Percentiles rank a stretch among this genome's conserved stretches.
These are phyloP conservation scores for Ptychoptera contaminata DNA, from an alignment of 2,888 invertebrate species.

Conservation along the genomic window DNA sequence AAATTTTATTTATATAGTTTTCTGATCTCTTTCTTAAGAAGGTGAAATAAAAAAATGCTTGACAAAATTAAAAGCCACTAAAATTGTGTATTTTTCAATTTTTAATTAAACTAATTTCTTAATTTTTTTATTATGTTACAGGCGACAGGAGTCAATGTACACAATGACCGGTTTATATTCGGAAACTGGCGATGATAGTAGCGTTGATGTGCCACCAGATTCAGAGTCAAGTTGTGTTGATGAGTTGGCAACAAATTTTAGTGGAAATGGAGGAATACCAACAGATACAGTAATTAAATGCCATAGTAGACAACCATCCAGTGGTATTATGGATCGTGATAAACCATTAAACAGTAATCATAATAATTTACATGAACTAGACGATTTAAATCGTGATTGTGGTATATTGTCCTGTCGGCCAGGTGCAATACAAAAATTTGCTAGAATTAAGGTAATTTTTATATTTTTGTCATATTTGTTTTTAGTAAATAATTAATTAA, in stretches of 20 bases:
- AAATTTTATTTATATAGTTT: neutral
- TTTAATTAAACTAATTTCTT: neutral
- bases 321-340: constrained; percentile 53
- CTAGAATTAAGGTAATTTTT: constrained; percentile 63
- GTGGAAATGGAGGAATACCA: constrained; percentile 13
- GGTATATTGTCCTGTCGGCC: constrained; percentile 79
- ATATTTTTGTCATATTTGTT: neutral
- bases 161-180: constrained; percentile 76
- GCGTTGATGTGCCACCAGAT: constrained; percentile 34
- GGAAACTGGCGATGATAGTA: constrained; percentile 47
- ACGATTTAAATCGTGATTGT: constrained; percentile 60
- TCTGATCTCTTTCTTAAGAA: constrained; percentile 11
- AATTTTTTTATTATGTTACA: constrained; percentile 16
- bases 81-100: neutral
- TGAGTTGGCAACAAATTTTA: constrained; percentile 5
- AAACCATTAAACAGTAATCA: constrained; percentile 4
- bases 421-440: constrained; percentile 69
- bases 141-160: constrained; percentile 79
- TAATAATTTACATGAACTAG: constrained; percentile 35
- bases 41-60: neutral
- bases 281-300: constrained; percentile 41
- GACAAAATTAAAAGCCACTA: neutral
- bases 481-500: neutral
- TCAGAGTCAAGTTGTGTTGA: constrained; percentile 26
- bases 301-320: constrained; percentile 69